Evolutionary conservation across 2,888 invertebrate genomes (phyloP).

Genomic region (Agelastica alni): DNA sequence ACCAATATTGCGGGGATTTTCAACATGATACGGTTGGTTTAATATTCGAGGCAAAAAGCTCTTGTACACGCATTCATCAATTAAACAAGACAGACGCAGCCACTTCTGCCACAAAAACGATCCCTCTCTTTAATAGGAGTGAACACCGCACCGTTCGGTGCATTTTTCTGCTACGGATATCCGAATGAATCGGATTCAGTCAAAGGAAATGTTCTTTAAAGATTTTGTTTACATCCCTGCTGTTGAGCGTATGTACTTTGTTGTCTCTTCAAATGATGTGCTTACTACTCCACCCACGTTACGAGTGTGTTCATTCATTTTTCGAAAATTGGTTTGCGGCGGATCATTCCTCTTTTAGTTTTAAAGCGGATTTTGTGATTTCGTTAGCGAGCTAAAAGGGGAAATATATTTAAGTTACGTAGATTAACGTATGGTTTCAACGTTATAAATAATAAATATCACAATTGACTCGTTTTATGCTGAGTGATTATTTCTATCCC

Average conservation of each 20-base stretch:
- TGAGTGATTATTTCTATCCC: too few species aligned
- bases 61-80: constrained; percentile 14
- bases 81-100: constrained; percentile 15
- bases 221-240: background rate
- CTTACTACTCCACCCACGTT: too few species aligned
- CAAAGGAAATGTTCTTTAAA: constrained; percentile 6
- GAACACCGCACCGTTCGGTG: too few species aligned
- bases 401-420: too few species aligned
- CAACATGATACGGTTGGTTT: constrained; percentile 12
- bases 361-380: background rate
- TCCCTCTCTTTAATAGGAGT: constrained; percentile 1
- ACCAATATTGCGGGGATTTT: background rate
- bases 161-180: background rate
- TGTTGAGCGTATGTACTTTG: background rate
- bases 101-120: constrained; percentile 9
- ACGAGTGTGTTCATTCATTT: background rate
- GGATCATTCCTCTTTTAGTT: background rate
- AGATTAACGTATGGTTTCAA: too few species aligned
- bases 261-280: background rate
- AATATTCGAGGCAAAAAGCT: constrained; percentile 9
- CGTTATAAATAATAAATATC: too few species aligned
- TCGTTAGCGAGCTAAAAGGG: too few species aligned
- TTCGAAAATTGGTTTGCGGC: background rate
- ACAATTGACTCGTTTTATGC: too few species aligned
- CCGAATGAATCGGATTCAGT: constrained; percentile 6